Conservation (phyloP, 2,888 invertebrate genomes). For the Coelopa pilipes region DNA sequence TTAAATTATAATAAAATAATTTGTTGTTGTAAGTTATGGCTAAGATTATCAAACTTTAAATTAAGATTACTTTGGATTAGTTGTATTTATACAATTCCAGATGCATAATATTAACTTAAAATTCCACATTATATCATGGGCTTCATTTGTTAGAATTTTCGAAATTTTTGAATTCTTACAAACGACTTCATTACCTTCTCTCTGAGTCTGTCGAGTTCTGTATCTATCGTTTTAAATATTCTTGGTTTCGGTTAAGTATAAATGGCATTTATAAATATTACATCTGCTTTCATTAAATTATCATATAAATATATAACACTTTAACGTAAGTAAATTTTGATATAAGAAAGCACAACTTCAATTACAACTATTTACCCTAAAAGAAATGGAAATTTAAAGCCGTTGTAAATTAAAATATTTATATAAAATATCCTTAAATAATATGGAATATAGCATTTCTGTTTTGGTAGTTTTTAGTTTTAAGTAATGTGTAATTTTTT, state of each 20-base stretch:
- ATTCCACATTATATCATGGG: no score
- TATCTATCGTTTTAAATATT: neutral
- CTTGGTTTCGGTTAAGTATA: conserved; percentile 27
- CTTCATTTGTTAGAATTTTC: no score
- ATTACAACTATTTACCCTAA: neutral
- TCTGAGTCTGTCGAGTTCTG: no score
- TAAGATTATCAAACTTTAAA: conserved; percentile 7
- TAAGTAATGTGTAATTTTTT: conserved; percentile 3
- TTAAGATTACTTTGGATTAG: neutral
- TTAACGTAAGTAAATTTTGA: neutral
- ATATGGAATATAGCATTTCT: neutral
- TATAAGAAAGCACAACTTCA: neutral
- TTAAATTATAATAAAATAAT: neutral
- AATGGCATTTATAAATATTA: conserved; percentile 33
- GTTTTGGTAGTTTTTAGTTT: neutral
- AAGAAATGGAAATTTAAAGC: neutral
- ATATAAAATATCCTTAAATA: neutral
- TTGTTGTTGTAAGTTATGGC: neutral
- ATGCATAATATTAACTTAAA: neutral
- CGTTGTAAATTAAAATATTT: neutral
- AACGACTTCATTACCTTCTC: no score
- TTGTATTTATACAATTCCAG: conserved; percentile 3
- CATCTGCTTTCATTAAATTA: conserved; percentile 30
- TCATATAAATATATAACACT: conserved; percentile 10
- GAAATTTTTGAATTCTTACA: no score